Evolutionary conservation across 2,797 vertebrate genomes (phyloP), one percentile per base, ranked within the genome.

Genomic region (Cyprinodon diabolis): DNA sequence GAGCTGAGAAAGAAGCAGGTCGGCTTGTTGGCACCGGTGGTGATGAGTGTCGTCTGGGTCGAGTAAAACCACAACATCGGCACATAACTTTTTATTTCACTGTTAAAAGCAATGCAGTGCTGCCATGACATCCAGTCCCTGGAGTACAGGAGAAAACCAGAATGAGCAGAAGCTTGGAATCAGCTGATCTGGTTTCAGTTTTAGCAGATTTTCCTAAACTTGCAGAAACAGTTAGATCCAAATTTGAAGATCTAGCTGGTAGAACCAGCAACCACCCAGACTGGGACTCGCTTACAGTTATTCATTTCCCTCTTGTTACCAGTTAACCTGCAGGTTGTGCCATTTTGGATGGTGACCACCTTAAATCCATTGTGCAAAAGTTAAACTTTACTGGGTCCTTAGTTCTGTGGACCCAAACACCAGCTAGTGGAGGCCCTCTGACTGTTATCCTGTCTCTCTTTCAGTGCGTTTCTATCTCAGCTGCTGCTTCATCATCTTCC

Each of bases 21-120:
- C 40, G 58, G 15, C 6, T 62, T 13, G 76, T 68, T 66, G 78
- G 71, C 52, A 43, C 72, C 30, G 3, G 66, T 56, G n/a, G 52
- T 15, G 35, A 40, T 19, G 43, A 68, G 67, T 58, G 54, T 62
- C 9, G 70, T 73, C 75, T 69, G 80, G 78, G 71, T 70, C 12
- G 45, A 74, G n/a, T 57, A 14, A 45, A 79, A 80, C 63, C 74
- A 11, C 71, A 1, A 67, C 35, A 10, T 6, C 68, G 30, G n/a
- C 71, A 21, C 57, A 48, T 1, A 0, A 43, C 3, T 19, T 52
- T 19, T 15, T 15, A 49, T 49, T 52, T 52, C 13, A 4, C 25
- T 58, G 56, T 52, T 6, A 52, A 19, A 21, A 4, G 21, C 14
- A 13, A 30, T 11, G 35, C 12, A 48, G 3, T 13, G 47, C 47